Percentiles rank a stretch among this genome's conserved stretches.
phyloP scores from a whole-genome alignment of 2,797 vertebrate genomes.

The Calcarius lapponicus region DNA sequence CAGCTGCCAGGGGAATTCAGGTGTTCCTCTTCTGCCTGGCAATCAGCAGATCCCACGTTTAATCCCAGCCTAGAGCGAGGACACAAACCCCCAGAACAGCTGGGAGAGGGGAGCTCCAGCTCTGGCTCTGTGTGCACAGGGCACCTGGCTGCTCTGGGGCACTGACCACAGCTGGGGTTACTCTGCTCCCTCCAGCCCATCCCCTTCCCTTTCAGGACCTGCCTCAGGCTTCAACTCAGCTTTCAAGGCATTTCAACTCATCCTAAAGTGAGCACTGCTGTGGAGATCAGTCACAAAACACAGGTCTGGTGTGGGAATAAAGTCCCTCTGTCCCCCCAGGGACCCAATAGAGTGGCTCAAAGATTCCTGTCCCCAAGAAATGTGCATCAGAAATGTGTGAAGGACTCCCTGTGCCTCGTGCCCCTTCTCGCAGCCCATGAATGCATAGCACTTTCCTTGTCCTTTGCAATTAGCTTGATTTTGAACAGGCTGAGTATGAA shows the following conservation, averaged over 20 bases:
- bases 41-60: background rate
- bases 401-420: background rate
- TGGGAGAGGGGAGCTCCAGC: background rate
- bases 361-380: background rate
- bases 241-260: background rate
- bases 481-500: conserved; percentile 65
- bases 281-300: background rate
- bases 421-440: background rate
- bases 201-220: background rate
- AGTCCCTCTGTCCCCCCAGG: background rate
- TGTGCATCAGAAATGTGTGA: background rate
- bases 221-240: background rate
- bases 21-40: background rate
- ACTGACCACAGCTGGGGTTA: background rate
- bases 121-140: background rate
- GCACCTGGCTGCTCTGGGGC: background rate
- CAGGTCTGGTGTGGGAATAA: background rate
- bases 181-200: background rate
- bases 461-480: conserved; percentile 63
- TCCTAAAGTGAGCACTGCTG: background rate
- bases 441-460: conserved; percentile 40
- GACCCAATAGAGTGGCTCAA: background rate
- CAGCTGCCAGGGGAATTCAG: background rate
- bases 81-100: background rate
- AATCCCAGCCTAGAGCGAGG: background rate